phyloP scores from a whole-genome alignment of 2,888 invertebrate genomes.

The Drosophila helvetica region DNA sequence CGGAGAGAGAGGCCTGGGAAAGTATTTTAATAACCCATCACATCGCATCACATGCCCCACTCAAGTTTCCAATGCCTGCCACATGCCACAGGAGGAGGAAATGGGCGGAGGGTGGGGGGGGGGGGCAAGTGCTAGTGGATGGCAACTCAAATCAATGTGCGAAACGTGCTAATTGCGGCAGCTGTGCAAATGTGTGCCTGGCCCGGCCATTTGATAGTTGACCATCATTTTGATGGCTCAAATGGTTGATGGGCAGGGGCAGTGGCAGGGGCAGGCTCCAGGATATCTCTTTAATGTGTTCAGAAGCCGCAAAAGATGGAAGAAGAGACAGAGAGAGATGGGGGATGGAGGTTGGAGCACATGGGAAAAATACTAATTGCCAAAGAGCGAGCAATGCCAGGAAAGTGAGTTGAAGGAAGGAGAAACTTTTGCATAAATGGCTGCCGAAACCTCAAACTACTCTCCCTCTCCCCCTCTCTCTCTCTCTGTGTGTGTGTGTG shows the following conservation, averaged over 20 bases:
- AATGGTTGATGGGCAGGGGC: background rate
- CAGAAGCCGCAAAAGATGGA: background rate
- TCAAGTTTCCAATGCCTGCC: conserved; percentile 39
- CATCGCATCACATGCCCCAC: conserved; percentile 22
- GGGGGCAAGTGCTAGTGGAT: background rate
- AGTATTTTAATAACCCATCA: conserved; percentile 69
- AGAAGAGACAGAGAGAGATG: background rate
- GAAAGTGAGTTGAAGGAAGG: conserved; percentile 28
- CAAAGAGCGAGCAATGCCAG: conserved; percentile 43
- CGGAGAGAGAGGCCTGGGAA: conserved; percentile 17
- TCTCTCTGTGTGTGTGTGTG: conserved; percentile 24
- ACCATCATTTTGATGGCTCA: conserved; percentile 72
- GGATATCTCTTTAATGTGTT: background rate
- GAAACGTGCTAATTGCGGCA: conserved; percentile 79
- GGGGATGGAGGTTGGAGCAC: background rate
- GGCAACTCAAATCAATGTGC: conserved; percentile 70
- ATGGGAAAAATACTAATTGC: conserved; percentile 68
- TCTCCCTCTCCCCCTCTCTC: conserved; percentile 2
- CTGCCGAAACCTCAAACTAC: conserved; percentile 52
- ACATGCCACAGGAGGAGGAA: conserved; percentile 16
- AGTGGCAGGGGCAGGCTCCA: background rate
- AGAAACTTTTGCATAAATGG: conserved; percentile 73
- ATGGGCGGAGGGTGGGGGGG: background rate
- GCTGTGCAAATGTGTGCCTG: conserved; percentile 74
- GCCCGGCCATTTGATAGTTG: conserved; percentile 71